phyloP scores from a whole-genome alignment of 2,113 vertebrate species.

The Pluvianellus socialis region DNA sequence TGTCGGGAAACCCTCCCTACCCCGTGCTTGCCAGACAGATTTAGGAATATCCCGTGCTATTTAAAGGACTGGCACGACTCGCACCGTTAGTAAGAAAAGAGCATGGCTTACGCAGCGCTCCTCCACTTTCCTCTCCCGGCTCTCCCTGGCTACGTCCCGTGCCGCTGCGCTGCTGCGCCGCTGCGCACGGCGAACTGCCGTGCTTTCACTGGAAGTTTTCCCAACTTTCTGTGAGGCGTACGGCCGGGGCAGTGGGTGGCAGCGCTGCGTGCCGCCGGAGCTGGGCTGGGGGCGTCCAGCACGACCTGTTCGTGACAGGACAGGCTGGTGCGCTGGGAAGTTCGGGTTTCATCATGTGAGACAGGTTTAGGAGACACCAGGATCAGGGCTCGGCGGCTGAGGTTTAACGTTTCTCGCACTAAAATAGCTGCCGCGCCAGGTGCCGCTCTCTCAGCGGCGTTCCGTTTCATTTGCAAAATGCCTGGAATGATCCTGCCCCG shows the following conservation, averaged over 20 bases:
- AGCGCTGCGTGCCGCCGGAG: neutral
- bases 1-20: neutral
- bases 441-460: constrained; percentile 72
- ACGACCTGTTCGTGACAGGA: constrained; percentile 46
- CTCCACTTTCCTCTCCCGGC: neutral
- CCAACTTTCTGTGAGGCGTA: neutral
- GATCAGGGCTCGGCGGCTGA: constrained; percentile 49
- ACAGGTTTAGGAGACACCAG: constrained; percentile 50
- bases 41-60: constrained; percentile 4
- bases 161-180: neutral
- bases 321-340: constrained; percentile 48
- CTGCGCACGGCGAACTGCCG: rapidly evolving
- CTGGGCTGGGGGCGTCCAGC: constrained; percentile 21
- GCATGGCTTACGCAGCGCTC: neutral
- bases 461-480: constrained; percentile 75
- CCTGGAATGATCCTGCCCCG: constrained; percentile 37
- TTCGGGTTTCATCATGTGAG: constrained; percentile 77
- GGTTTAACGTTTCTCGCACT: constrained; percentile 72
- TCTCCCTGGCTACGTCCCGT: neutral
- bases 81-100: neutral
- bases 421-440: constrained; percentile 80
- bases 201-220: neutral
- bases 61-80: neutral
- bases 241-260: constrained; percentile 6
- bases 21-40: neutral